These are phyloP conservation scores for Tetragnatha montana DNA, from an alignment of 2,888 invertebrate species.

Conservation along the genomic window DNA sequence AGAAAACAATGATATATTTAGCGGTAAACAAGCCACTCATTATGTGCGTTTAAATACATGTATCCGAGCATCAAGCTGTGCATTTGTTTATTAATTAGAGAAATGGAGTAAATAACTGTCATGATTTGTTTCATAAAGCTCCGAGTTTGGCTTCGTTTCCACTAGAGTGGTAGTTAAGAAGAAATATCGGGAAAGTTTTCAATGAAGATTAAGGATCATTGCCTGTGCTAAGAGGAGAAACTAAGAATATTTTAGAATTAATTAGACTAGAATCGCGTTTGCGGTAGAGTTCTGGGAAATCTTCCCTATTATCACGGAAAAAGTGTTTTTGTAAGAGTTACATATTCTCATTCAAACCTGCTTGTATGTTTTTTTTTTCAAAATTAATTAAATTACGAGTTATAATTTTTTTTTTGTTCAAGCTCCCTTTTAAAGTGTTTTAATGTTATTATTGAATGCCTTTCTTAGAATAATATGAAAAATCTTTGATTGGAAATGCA, in stretches of 20 bases:
- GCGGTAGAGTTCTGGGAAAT: neutral
- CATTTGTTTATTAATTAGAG: constrained; percentile 7
- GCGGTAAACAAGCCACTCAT: neutral
- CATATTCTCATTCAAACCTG: no score
- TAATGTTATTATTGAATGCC: no score
- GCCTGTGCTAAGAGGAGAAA: neutral
- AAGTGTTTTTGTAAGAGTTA: no score
- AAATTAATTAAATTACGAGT: no score
- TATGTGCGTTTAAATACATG: neutral
- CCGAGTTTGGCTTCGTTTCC: constrained; percentile 7
- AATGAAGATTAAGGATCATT: constrained; percentile 11
- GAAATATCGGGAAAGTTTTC: constrained; percentile 9
- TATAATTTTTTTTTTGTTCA: no score
- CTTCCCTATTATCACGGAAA: neutral
- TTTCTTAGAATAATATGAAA: no score
- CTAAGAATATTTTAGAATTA: constrained; percentile 25
- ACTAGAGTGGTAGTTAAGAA: neutral
- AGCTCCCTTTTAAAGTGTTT: no score
- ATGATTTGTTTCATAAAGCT: constrained; percentile 1
- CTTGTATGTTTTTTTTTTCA: no score
- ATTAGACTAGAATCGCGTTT: constrained; percentile 1
- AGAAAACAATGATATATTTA: neutral
- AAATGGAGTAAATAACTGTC: neutral
- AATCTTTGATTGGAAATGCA: no score
- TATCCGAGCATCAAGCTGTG: neutral